phyloP scores from a whole-genome alignment of 2,797 vertebrate genomes.

The Agapornis canus region DNA sequence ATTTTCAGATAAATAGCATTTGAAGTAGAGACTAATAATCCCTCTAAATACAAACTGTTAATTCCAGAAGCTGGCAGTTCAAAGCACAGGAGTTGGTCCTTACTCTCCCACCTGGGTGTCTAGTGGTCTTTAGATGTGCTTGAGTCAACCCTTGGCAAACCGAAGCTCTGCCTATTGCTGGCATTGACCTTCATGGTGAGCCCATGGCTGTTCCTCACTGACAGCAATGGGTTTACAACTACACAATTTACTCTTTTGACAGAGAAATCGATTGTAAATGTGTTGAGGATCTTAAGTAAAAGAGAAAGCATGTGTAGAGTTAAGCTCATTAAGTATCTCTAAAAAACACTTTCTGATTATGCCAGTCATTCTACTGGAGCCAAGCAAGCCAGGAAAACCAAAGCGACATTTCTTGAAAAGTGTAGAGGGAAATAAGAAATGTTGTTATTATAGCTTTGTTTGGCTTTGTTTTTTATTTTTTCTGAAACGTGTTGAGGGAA shows the following conservation, averaged over 20 bases:
- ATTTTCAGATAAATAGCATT: background rate
- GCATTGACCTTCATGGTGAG: background rate
- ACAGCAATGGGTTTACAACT: background rate
- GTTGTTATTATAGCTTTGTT: background rate
- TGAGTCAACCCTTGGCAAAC: background rate
- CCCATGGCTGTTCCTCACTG: background rate
- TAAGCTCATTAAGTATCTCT: background rate
- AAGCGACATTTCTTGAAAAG: background rate
- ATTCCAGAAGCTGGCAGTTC: background rate
- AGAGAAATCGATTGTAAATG: background rate
- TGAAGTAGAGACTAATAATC: background rate
- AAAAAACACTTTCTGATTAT: background rate
- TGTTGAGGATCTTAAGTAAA: background rate
- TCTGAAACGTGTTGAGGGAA: background rate
- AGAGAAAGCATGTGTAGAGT: background rate
- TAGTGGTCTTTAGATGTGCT: background rate
- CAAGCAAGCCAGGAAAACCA: background rate
- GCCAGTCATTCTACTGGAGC: background rate
- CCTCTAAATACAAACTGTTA: background rate
- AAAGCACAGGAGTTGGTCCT: background rate
- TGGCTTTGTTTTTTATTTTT: background rate
- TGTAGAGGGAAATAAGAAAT: background rate
- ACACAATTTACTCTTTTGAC: background rate
- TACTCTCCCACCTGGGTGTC: background rate
- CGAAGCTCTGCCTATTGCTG: accelerated